A percentile compares a stretch with the other conserved stretches of the same genome.
Conservation (phyloP, 2,113 vertebrate species). For the Pluvianellus socialis region DNA sequence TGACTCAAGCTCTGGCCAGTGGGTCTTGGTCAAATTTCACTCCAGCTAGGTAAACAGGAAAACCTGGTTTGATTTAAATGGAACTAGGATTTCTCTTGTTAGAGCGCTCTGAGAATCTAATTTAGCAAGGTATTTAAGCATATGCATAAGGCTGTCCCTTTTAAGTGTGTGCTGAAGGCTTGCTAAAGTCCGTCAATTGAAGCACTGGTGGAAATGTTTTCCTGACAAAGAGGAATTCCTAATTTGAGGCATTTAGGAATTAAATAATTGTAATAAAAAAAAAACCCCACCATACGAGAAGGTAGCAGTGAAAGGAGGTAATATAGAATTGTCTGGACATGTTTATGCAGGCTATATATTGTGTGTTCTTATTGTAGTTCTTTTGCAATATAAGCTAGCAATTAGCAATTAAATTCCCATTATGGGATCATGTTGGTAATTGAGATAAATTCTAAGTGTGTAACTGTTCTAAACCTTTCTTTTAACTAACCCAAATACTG, state of each 20-base stretch:
- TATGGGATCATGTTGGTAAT: conserved; percentile 73
- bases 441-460: conserved; percentile 69
- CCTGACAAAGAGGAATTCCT: not conserved
- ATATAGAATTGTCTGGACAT: conserved; percentile 21
- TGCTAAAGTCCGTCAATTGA: not conserved
- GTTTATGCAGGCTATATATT: conserved; percentile 33
- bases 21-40: not conserved
- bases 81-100: not conserved
- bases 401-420: conserved; percentile 77
- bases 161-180: not conserved
- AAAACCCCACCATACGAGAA: not conserved
- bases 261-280: not conserved
- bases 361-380: conserved; percentile 6
- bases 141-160: not conserved
- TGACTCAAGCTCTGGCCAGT: not conserved
- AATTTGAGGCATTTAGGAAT: conserved; percentile 9
- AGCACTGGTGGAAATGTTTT: not conserved
- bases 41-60: not conserved
- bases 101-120: not conserved
- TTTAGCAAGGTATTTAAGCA: not conserved
- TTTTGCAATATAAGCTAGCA: conserved; percentile 57
- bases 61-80: not conserved
- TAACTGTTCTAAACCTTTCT: conserved; percentile 70
- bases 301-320: conserved; percentile 24
- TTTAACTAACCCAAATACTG: conserved; percentile 68